phyloP scores from a whole-genome alignment of 1,140 invertebrate species.

The Trichomalopsis sarcophagae region DNA sequence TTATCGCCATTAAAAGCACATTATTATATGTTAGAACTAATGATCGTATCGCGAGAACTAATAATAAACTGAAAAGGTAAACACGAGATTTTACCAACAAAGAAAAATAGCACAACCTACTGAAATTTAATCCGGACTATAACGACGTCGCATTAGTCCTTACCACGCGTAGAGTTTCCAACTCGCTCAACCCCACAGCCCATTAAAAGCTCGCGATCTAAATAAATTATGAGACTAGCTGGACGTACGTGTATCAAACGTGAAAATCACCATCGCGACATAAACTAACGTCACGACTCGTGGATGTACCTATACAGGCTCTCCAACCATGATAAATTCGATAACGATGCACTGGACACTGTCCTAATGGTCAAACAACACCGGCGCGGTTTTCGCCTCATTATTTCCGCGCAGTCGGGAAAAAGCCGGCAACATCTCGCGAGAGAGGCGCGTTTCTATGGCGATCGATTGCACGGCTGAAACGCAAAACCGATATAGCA shows the following conservation, averaged over 20 bases:
- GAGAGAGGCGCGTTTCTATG: neutral
- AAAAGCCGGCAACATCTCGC: constrained; percentile 19
- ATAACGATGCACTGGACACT: constrained; percentile 27
- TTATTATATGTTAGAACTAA: neutral
- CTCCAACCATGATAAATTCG: constrained; percentile 1
- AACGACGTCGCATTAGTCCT: too few relatives aligned
- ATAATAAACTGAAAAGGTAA: too few relatives aligned
- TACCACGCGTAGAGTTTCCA: neutral
- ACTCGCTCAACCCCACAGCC: neutral
- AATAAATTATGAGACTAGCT: constrained; percentile 5
- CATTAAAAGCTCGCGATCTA: neutral
- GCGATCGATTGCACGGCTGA: constrained; percentile 51
- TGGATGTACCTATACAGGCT: neutral
- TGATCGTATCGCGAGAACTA: too few relatives aligned
- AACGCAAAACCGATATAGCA: constrained; percentile 64
- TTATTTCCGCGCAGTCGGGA: constrained; percentile 25
- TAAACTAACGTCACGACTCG: neutral
- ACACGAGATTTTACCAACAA: too few relatives aligned
- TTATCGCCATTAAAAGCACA: neutral
- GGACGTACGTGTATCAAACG: too few relatives aligned
- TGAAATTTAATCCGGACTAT: too few relatives aligned
- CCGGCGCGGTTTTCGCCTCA: constrained; percentile 45
- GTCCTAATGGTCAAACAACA: constrained; percentile 66
- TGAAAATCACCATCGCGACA: neutral
- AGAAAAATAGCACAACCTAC: too few relatives aligned